phyloP scores from a whole-genome alignment of 2,888 invertebrate genomes.

The Chelonus formosanus region DNA sequence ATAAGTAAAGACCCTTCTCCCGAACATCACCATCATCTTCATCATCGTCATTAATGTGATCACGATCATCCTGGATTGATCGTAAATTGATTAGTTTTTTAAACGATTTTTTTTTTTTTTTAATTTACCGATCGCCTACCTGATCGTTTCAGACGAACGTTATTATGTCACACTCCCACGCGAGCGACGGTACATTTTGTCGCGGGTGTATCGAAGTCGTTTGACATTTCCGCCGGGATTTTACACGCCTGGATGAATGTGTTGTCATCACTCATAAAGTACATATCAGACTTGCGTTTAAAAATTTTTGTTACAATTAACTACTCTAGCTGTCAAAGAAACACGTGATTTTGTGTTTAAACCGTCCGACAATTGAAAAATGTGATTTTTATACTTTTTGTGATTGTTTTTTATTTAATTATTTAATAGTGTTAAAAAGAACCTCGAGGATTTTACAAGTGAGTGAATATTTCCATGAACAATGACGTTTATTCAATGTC shows the following conservation, averaged over 20 bases:
- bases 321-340: not conserved
- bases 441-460: no score
- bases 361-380: not conserved
- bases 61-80: no score
- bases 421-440: no score
- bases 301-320: not conserved
- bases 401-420: not conserved
- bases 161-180: constrained; percentile 63
- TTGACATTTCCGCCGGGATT: constrained; percentile 50
- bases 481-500: no score
- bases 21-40: constrained; percentile 3
- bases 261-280: constrained; percentile 7
- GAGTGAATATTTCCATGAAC: no score
- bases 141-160: constrained; percentile 39
- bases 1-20: no score
- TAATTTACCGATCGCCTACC: constrained; percentile 32
- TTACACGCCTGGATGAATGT: constrained; percentile 28
- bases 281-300: not conserved
- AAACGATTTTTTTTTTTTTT: not conserved
- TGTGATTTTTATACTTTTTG: not conserved
- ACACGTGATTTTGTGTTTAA: constrained; percentile 1
- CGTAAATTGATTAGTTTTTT: no score
- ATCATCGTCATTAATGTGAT: constrained; percentile 21
- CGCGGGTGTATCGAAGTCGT: constrained; percentile 49
- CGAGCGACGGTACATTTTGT: constrained; percentile 53